Conservation (phyloP, 1,140 invertebrate genomes). For the Diorhabda elongata region DNA sequence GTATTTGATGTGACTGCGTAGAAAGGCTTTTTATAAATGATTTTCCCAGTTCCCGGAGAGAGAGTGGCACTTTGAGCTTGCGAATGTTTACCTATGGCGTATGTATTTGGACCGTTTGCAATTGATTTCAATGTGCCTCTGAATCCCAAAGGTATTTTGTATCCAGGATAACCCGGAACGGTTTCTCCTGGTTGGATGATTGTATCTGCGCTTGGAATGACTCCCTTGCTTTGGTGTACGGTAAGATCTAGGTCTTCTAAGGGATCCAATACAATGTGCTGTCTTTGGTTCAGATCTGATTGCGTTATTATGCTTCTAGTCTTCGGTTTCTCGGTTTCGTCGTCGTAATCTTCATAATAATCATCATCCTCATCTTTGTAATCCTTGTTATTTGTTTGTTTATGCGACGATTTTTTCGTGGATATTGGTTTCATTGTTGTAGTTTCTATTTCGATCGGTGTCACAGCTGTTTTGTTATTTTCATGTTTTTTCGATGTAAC, state of each 20-base stretch:
- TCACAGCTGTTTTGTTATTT: not conserved
- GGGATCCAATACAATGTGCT: slow-evolving; percentile 54
- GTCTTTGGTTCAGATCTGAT: slow-evolving; percentile 41
- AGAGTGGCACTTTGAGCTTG: slow-evolving; percentile 62
- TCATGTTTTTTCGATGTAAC: not conserved
- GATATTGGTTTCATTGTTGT: not conserved
- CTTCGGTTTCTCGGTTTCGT: slow-evolving; percentile 31
- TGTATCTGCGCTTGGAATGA: slow-evolving; percentile 47
- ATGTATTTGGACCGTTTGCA: slow-evolving; percentile 55
- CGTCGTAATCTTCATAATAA: slow-evolving; percentile 46
- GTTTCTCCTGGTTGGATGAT: slow-evolving; percentile 59
- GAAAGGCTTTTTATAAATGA: slow-evolving; percentile 47
- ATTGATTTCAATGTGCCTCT: slow-evolving; percentile 61
- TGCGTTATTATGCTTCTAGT: slow-evolving; percentile 29
- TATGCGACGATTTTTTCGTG: not conserved
- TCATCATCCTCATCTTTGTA: slow-evolving; percentile 50
- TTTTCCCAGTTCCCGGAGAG: slow-evolving; percentile 53
- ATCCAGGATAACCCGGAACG: slow-evolving; percentile 58
- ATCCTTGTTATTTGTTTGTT: slow-evolving; percentile 34
- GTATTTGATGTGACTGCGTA: slow-evolving; percentile 46
- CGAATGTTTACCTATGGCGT: slow-evolving; percentile 55
- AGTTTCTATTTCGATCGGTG: not conserved
- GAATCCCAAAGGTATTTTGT: slow-evolving; percentile 63
- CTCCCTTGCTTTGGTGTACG: slow-evolving; percentile 50
- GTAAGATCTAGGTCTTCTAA: slow-evolving; percentile 51